Evolutionary conservation across 2,888 invertebrate species (phyloP), one percentile per base, ranked within the genome.

Genomic region (Magallana nippona): DNA sequence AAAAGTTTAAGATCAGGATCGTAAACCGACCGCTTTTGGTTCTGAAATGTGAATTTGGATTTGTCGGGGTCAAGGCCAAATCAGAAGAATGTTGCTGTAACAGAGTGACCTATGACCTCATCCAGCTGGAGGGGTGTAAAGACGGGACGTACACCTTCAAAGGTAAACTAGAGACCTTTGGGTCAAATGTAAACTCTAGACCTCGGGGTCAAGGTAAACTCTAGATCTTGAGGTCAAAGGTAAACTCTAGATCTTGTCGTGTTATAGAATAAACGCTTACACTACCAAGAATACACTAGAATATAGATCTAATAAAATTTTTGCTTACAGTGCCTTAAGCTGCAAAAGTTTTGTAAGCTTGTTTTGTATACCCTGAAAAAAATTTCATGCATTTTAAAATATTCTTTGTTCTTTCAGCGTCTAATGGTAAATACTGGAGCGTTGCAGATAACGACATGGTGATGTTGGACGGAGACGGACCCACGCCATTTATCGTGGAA

Each of bases 361-460:
- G 44, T 44, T 44, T 44, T 44, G 44, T 44, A 44, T 44, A 44
- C 44, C 44, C 8, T 44, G 44, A 8, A 44, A 44, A 44, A 44
- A 44, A 44, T 5, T 44, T 0, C 5, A 44, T 10, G 27, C 44
- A 44, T 44, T 44, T 60, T 60, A 17, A 10, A 60, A 10, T 19
- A 71, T 22, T 22, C 15, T 11, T 19, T 71, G 27, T 8, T 78
- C 55, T 89, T 95, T 22, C 95, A 98, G 98, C 98, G 89, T 97
- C 97, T 94, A 98, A 97, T 95, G 97, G 97, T 92, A 98, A 98
- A 94, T 99, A 98, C 95, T 98, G 98, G 98, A 97, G 97, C 94
- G 96, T 97, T 83, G 97, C 97, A 93, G 96, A 97, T 91, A 98
- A 98, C 94, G 96, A 96, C 83, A 88, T 89, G 13, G 96, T 98